Percentiles rank a stretch among this genome's conserved stretches.
Conservation (phyloP, 2,888 invertebrate species). For the Temnothorax ravouxi region DNA sequence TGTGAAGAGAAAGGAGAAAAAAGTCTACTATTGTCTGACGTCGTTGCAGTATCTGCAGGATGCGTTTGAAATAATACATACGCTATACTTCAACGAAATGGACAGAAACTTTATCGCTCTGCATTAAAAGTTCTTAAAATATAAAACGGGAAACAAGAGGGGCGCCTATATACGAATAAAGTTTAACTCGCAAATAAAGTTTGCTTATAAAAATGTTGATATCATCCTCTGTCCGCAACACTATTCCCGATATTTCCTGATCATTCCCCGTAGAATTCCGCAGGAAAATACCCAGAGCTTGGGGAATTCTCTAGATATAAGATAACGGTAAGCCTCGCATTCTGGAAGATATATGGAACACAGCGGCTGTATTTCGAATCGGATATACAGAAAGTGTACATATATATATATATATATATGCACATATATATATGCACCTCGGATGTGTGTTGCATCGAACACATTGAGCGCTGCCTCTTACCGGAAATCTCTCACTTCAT, state of each 20-base stretch:
- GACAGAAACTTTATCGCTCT: conserved; percentile 26
- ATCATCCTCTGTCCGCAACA: conserved; percentile 17
- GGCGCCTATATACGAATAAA: not conserved
- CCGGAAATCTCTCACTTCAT: conserved; percentile 34
- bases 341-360: conserved; percentile 32
- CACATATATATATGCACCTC: not conserved
- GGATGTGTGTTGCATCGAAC: conserved; percentile 6
- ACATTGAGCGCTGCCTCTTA: conserved; percentile 7
- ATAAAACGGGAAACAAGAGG: not conserved
- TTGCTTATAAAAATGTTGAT: conserved; percentile 35
- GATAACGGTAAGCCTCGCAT: conserved; percentile 21
- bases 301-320: conserved; percentile 42
- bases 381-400: conserved; percentile 20
- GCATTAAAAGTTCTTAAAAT: conserved; percentile 41
- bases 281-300: conserved; percentile 16
- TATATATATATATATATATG: not conserved
- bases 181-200: conserved; percentile 37
- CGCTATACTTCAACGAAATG: not conserved
- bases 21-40: conserved; percentile 12
- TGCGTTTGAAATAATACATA: conserved; percentile 17
- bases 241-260: conserved; percentile 29
- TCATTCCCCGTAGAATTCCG: not conserved
- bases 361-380: conserved; percentile 17
- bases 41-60: not conserved
- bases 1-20: not conserved